Base-by-base conservation (phyloP, 2,888 invertebrate genomes). In the Bimastos eiseni region DNA sequence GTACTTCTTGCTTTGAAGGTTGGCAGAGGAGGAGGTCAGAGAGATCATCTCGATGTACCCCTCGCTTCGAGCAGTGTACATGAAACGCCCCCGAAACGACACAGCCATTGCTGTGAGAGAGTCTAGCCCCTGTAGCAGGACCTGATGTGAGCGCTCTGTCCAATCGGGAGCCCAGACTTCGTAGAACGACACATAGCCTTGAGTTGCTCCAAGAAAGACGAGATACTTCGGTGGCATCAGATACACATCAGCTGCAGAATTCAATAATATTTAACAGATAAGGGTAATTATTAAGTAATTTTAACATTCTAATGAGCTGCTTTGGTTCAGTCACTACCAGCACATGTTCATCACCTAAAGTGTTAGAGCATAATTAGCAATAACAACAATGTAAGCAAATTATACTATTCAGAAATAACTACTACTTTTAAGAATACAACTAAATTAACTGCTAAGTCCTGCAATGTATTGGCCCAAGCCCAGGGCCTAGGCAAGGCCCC, bases 151-250 rank as follows among this genome's bases (percentile, higher is more conserved):
- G n/a, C 70, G 70, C 6, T 70, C 70, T 8, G 17, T n/a, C 70
- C 70, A 70, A n/a, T 70, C 70, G n/a, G 70, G 70, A 70, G 70
- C n/a, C 70, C 70, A 70, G 70, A 70, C 70, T n/a, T 70, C 70
- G n/a, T 70, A 70, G 70, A 70, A 70, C n/a, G 70, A 70, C n/a
- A 70, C 70, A n/a, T 70, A 70, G 70, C 70, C 70, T n/a, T n/a
- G 70, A n/a, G 70, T 13, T n/a, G 70, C 8, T n/a, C 70, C 70
- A 17, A 70, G 70, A 70, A 70, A 70, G 11, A 70, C 70, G n/a
- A 70, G 70, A n/a, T 70, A 70, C 70, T 70, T 70, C 5, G 70
- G 70, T 13, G 70, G 70, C 8, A 13, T n/a, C 70, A 70, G n/a
- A 11, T 70, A 70, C n/a, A n/a, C 70, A 70, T 70, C 70, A 70